phyloP scores from a whole-genome alignment of 2,888 invertebrate genomes.

The Meteorus colon region DNA sequence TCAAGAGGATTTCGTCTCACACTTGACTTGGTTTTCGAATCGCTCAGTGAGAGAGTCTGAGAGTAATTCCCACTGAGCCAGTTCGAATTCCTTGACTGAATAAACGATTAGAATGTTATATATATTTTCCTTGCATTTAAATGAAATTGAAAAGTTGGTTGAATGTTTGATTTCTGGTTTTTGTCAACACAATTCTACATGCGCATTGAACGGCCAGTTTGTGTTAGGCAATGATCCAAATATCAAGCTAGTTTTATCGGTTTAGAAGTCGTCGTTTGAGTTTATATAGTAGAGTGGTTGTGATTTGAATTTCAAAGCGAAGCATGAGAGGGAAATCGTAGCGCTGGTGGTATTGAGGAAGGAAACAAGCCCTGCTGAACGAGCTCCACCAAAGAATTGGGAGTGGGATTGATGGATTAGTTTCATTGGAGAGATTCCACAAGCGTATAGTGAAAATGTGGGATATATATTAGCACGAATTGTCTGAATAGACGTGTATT shows the following conservation, averaged over 20 bases:
- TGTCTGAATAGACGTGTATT: neutral
- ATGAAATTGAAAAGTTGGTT: slow-evolving; percentile 6
- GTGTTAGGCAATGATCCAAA: neutral
- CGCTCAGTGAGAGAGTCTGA: neutral
- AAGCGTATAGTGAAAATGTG: neutral
- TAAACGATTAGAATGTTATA: neutral
- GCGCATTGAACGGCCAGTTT: neutral
- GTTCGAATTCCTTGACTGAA: neutral
- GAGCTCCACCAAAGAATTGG: neutral
- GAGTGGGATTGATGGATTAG: slow-evolving; percentile 11
- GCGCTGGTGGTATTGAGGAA: neutral
- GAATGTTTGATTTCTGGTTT: neutral
- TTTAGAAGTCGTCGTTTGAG: neutral
- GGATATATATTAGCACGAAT: neutral
- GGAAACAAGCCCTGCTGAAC: slow-evolving; percentile 14
- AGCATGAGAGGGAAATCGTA: neutral
- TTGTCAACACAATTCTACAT: neutral
- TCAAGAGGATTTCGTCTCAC: slow-evolving; percentile 24
- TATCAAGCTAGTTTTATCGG: neutral
- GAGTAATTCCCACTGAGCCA: neutral
- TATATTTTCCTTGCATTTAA: neutral
- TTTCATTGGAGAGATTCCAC: slow-evolving; percentile 13
- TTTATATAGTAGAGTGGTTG: neutral
- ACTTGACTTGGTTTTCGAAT: slow-evolving; percentile 4
- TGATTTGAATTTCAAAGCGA: slow-evolving; percentile 21